These are phyloP conservation scores for Hippocampus guttulatus DNA, from an alignment of 2,113 vertebrate species.

Conservation along the genomic window DNA sequence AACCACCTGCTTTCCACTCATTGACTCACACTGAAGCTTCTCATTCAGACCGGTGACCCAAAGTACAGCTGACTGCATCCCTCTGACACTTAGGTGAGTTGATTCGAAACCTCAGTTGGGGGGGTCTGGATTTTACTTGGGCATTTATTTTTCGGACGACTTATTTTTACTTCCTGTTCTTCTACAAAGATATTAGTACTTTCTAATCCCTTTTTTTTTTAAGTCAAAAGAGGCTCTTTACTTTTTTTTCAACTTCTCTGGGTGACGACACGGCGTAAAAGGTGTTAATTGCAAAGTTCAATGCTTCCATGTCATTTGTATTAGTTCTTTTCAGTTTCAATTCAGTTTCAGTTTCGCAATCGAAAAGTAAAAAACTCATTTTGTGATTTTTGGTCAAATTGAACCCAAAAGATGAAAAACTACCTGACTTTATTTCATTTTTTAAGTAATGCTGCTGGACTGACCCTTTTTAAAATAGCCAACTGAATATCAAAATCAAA, in stretches of 20 bases:
- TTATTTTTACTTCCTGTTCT: not conserved
- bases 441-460: too few relatives aligned
- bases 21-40: not conserved
- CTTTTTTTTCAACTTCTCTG: not conserved
- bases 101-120: not conserved
- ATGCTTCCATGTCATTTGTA: too few relatives aligned
- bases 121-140: not conserved
- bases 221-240: not conserved
- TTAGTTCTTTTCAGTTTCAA: too few relatives aligned
- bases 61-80: not conserved
- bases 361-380: too few relatives aligned
- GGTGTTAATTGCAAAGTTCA: too few relatives aligned
- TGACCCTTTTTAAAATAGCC: too few relatives aligned
- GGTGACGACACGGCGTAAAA: not conserved
- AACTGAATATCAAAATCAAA: too few relatives aligned
- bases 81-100: not conserved
- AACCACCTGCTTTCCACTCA: conserved; percentile 17
- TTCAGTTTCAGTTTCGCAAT: too few relatives aligned
- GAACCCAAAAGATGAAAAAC: too few relatives aligned
- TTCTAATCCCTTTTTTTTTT: not conserved
- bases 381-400: too few relatives aligned
- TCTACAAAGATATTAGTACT: not conserved
- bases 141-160: not conserved
- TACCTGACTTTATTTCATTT: too few relatives aligned
- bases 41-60: not conserved